These are phyloP conservation scores for Masnerella sp. DNA, from an alignment of 2,888 invertebrate genomes.

Conservation along the genomic window DNA sequence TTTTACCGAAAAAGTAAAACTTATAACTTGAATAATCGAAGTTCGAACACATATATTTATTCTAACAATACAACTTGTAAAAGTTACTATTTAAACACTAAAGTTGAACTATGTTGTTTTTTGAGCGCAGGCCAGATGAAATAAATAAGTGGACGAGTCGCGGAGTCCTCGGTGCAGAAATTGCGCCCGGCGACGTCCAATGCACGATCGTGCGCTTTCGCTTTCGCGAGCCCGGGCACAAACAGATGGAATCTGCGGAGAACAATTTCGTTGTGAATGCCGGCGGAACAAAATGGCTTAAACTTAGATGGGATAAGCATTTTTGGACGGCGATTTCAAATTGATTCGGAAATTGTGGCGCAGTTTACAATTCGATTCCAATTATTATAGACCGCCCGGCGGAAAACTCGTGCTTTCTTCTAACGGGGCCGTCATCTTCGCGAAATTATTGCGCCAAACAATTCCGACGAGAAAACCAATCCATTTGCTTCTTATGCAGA, in stretches of 20 bases:
- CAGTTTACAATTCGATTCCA: slow-evolving; percentile 14
- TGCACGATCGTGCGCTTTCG: slow-evolving; percentile 39
- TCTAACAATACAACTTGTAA: too few species aligned
- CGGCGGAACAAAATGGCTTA: slow-evolving; percentile 35
- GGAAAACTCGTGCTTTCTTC: too few species aligned
- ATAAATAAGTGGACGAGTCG: slow-evolving; percentile 32
- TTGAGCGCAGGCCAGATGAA: too few species aligned
- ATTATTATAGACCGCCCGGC: slow-evolving; percentile 4
- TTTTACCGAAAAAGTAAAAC: too few species aligned
- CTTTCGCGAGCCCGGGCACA: slow-evolving; percentile 22
- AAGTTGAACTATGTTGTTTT: too few species aligned
- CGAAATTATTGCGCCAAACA: too few species aligned
- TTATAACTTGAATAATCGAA: too few species aligned
- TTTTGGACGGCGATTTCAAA: slow-evolving; percentile 27
- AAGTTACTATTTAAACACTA: too few species aligned
- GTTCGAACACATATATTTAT: too few species aligned
- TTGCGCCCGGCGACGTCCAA: slow-evolving; percentile 22
- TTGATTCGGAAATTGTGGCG: slow-evolving; percentile 11
- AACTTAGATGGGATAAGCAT: slow-evolving; percentile 28
- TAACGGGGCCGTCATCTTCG: too few species aligned
- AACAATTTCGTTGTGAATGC: slow-evolving; percentile 29
- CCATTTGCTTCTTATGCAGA: too few species aligned
- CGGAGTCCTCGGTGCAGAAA: slow-evolving; percentile 25
- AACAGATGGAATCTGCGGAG: slow-evolving; percentile 22
- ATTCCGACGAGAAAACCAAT: too few species aligned